These are phyloP conservation scores for Epizoanthus ramosus DNA, from an alignment of 92 coral and sea anemone genomes.

Conservation along the genomic window DNA sequence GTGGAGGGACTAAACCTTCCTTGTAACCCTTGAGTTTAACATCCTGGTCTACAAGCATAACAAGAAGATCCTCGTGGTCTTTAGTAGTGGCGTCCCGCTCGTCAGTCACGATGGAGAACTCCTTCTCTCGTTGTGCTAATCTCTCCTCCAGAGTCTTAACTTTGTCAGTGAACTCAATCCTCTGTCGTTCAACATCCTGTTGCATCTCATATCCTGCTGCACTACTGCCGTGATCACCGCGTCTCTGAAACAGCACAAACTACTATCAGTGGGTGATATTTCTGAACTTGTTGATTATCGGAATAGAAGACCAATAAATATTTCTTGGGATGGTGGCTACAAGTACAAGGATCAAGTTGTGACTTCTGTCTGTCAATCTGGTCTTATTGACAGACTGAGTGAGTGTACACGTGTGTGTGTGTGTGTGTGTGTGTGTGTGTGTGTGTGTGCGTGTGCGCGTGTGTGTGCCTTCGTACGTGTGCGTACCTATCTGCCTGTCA, in stretches of 20 bases:
- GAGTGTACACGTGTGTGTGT: background rate
- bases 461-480: too few relatives aligned
- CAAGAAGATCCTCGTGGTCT: constrained; percentile 91
- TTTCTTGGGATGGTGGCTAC: too few relatives aligned
- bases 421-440: too few relatives aligned
- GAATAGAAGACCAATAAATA: too few relatives aligned
- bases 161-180: constrained; percentile 46
- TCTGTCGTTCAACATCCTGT: background rate
- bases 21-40: constrained; percentile 71
- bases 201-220: background rate
- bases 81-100: constrained; percentile 64
- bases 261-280: too few relatives aligned
- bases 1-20: constrained; percentile 46
- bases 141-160: constrained; percentile 72
- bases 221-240: background rate
- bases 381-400: background rate
- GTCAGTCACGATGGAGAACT: constrained; percentile 44
- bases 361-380: too few relatives aligned
- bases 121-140: constrained; percentile 51
- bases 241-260: background rate
- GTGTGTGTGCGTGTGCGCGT: too few relatives aligned
- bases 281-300: too few relatives aligned
- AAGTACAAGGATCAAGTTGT: too few relatives aligned
- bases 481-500: too few relatives aligned
- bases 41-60: constrained; percentile 90